These are phyloP conservation scores for Coenonympha glycerion DNA, from an alignment of 2,888 invertebrate genomes.

Conservation along the genomic window DNA sequence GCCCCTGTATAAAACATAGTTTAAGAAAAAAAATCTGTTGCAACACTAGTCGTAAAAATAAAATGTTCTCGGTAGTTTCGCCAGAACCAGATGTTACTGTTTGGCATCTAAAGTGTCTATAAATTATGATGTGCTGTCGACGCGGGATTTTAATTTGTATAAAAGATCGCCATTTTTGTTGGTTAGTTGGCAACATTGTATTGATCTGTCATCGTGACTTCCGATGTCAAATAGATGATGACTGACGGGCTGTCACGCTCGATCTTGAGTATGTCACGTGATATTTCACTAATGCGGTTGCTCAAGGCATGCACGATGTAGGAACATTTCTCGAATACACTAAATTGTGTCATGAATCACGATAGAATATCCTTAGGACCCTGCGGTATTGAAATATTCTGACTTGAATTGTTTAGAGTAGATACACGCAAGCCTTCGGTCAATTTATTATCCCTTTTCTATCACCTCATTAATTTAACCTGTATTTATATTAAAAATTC, in stretches of 20 bases:
- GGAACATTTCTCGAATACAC: neutral
- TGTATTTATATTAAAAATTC: too few relatives aligned
- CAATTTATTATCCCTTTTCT: too few relatives aligned
- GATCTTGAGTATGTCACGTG: conserved; percentile 10
- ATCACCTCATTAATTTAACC: too few relatives aligned
- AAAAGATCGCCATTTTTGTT: conserved; percentile 1
- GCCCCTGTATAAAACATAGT: too few relatives aligned
- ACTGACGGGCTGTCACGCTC: conserved; percentile 8
- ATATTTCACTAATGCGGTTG: conserved; percentile 4
- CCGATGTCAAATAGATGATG: conserved; percentile 15
- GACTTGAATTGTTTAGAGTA: neutral
- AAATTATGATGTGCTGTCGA: conserved; percentile 10
- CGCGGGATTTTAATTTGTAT: conserved; percentile 5
- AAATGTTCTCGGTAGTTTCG: neutral
- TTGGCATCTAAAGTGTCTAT: conserved; percentile 7
- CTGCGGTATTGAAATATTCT: neutral
- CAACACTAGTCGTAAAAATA: neutral
- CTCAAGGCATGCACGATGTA: conserved; percentile 1
- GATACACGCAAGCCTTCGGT: too few relatives aligned
- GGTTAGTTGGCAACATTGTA: conserved; percentile 27
- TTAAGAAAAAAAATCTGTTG: too few relatives aligned
- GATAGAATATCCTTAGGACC: too few relatives aligned
- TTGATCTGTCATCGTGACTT: conserved; percentile 16
- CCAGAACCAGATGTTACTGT: conserved; percentile 1
- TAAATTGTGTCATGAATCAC: neutral